These are phyloP conservation scores for Drosophila tanythrix DNA, from an alignment of 2,888 invertebrate species.

Conservation along the genomic window DNA sequence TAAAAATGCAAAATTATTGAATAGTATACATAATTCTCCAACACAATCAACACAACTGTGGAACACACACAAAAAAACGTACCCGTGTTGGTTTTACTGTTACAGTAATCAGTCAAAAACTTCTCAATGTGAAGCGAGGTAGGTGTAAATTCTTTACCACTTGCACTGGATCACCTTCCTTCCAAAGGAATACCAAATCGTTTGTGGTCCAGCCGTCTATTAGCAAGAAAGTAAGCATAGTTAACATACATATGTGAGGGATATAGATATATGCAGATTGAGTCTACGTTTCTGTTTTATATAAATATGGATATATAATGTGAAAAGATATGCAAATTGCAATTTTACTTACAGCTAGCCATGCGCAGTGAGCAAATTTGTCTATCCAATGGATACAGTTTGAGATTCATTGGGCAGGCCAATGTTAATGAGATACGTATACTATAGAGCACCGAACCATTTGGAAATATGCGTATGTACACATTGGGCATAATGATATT, in stretches of 20 bases:
- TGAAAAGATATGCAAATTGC: not conserved
- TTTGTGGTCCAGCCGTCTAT: conserved; percentile 99
- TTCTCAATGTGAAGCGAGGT: conserved; percentile 97
- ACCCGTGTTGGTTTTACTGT: conserved; percentile 99
- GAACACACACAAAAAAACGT: conserved; percentile 77
- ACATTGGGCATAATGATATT: conserved; percentile 99
- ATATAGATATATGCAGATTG: not conserved
- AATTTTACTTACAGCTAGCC: conserved; percentile 95
- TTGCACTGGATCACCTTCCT: conserved; percentile 97
- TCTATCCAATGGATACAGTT: conserved; percentile 97
- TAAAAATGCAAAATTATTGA: conserved; percentile 13
- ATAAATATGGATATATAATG: not conserved
- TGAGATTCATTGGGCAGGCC: conserved; percentile 98
- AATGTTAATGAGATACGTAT: conserved; percentile 98
- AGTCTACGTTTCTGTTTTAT: not conserved
- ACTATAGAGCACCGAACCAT: conserved; percentile 97
- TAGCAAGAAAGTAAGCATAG: not conserved
- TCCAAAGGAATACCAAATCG: conserved; percentile 98
- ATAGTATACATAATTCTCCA: conserved; percentile 21
- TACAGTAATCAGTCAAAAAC: conserved; percentile 97
- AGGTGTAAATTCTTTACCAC: conserved; percentile 97
- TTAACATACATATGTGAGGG: not conserved
- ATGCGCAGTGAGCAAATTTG: conserved; percentile 97
- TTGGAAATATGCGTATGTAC: conserved; percentile 97
- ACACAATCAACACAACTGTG: conserved; percentile 51